phyloP scores from a whole-genome alignment of 2,113 vertebrate genomes.

The Anolis sagrei region DNA sequence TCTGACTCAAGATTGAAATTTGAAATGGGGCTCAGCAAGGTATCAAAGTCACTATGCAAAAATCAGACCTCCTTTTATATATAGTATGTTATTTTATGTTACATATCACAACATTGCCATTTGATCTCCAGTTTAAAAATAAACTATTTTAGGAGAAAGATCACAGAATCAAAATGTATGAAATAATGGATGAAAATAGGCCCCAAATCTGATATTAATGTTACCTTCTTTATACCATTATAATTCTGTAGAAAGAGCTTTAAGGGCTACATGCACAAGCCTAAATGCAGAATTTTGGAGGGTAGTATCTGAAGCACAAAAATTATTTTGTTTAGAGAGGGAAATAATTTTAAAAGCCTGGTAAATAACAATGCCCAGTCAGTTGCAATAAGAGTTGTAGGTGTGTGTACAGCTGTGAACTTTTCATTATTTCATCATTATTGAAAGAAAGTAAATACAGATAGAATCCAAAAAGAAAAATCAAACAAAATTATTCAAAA shows the following conservation, averaged over 20 bases:
- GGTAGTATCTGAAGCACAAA: neutral
- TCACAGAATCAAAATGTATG: neutral
- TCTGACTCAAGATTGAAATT: neutral
- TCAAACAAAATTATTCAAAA: neutral
- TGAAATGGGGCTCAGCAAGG: neutral
- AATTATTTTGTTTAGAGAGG: slow-evolving; percentile 27
- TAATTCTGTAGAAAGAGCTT: neutral
- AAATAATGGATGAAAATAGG: slow-evolving; percentile 32
- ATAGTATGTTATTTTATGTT: neutral
- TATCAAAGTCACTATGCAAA: rapidly evolving
- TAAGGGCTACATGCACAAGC: neutral
- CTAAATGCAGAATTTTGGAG: neutral
- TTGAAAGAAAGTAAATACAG: slow-evolving; percentile 26
- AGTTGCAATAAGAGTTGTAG: too few species aligned
- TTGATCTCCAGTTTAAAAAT: slow-evolving; percentile 10
- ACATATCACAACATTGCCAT: neutral
- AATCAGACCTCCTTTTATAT: neutral
- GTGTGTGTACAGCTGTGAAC: neutral
- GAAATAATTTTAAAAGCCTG: neutral
- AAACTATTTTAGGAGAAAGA: neutral
- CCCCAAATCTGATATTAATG: neutral
- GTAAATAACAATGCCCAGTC: neutral
- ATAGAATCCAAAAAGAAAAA: neutral
- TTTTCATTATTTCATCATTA: slow-evolving; percentile 6
- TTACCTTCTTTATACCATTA: neutral